These are phyloP conservation scores for Julus scandinavius DNA, from an alignment of 2,888 invertebrate species.

Conservation along the genomic window DNA sequence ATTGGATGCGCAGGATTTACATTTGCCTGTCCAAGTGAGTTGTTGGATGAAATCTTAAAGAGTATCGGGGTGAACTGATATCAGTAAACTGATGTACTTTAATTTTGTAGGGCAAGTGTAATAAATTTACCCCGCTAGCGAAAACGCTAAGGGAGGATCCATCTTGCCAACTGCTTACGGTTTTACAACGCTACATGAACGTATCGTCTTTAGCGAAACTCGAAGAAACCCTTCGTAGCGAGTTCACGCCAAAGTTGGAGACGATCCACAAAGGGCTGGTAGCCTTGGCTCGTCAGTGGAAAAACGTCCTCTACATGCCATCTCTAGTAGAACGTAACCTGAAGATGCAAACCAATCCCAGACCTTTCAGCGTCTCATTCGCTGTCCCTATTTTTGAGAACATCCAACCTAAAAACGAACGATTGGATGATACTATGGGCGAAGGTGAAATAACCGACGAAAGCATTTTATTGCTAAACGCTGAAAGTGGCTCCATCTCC, in stretches of 20 bases:
- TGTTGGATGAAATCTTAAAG: background rate
- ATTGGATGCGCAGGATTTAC: constrained; percentile 85
- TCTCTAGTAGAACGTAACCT: constrained; percentile 88
- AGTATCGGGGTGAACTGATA: background rate
- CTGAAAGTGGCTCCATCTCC: constrained; percentile 65
- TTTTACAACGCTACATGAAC: constrained; percentile 82
- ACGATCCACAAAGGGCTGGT: constrained; percentile 95
- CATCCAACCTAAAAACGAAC: constrained; percentile 59
- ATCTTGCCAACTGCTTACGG: constrained; percentile 90
- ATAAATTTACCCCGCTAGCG: constrained; percentile 85
- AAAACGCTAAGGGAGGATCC: constrained; percentile 95
- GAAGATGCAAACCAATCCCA: constrained; percentile 71
- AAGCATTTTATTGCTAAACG: constrained; percentile 75
- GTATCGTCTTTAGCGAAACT: constrained; percentile 76
- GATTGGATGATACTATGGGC: constrained; percentile 59
- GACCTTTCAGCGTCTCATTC: constrained; percentile 83
- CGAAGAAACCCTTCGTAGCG: constrained; percentile 83
- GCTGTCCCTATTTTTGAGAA: constrained; percentile 70
- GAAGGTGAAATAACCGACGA: constrained; percentile 73
- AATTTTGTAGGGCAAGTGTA: constrained; percentile 82
- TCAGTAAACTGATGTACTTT: background rate
- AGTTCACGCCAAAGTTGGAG: constrained; percentile 86
- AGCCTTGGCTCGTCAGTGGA: constrained; percentile 96
- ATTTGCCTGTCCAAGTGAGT: constrained; percentile 79
- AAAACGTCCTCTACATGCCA: constrained; percentile 93